Evolutionary conservation across 2,797 vertebrate species (phyloP), one percentile per base, ranked within the genome.

Genomic region (Sebastes miniatus): DNA sequence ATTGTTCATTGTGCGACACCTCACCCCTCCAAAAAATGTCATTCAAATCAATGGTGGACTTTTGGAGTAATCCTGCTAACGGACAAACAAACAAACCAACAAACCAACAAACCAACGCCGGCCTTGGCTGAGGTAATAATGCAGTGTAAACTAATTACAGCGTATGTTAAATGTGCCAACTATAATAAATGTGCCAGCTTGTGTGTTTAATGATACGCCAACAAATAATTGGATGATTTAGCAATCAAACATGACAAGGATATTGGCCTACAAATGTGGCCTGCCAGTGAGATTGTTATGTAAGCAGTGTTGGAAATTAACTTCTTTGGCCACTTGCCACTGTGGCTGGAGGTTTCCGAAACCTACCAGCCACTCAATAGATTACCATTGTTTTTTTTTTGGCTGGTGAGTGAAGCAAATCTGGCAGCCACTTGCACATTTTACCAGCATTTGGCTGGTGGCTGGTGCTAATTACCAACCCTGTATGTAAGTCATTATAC

Each of bases 11-110:
- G 39, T 16, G 14, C 39, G 5, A 16, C 39, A 16, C 39, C 39
- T 6, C 0, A 43, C 13, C 0, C 39, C 13, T 43, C 39, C 39
- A 43, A 16, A 16, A 43, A 43, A 16, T 43, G 0, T 43, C 5
- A 43, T 43, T 43, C 39, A 43, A 43, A 43, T 43, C 39, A 16
- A 43, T 43, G 14, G 14, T 43, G 39, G 39, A 43, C 39, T 43
- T 43, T 43, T 43, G 14, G 39, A 43, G 39, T 43, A 43, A 43
- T 43, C 39, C 39, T 43, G 39, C 39, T 43, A 43, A 43, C 39
- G 39, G 39, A 43, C 39, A 43, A 43, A 43, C 39, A 1, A 39
- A 39, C 2, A 39, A 39, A 39, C 36, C 4, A 39, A 39, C 12
- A 39, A 39, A 13, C 39, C 13, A 43, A 27, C 27, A 43, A 43